phyloP scores from a whole-genome alignment of 2,797 vertebrate genomes.

The Acipenser oxyrinchus region DNA sequence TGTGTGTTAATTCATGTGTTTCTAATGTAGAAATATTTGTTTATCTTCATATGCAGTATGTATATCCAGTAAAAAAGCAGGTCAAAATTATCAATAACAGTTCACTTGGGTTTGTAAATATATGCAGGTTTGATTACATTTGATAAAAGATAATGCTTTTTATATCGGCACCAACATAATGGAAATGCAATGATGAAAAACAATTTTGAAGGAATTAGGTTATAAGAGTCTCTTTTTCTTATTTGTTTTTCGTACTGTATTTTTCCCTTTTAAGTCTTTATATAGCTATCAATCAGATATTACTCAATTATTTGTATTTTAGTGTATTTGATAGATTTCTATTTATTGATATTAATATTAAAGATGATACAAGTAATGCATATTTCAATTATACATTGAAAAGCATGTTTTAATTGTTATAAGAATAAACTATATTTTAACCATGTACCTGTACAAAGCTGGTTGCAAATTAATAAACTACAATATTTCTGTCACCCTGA shows the following conservation, averaged over 20 bases:
- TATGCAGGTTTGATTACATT: constrained; percentile 21
- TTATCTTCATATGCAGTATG: not conserved
- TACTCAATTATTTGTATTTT: constrained; percentile 41
- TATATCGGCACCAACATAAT: constrained; percentile 15
- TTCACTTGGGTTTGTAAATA: constrained; percentile 9
- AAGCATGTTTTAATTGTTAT: not conserved
- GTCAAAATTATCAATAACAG: constrained; percentile 19
- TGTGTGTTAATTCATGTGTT: too few relatives aligned
- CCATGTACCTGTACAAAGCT: constrained; percentile 28
- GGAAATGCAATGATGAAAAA: constrained; percentile 21
- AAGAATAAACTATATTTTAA: constrained; percentile 40
- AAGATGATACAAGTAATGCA: constrained; percentile 41
- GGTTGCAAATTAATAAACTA: not conserved
- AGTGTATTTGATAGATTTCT: constrained; percentile 31
- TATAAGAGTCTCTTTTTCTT: constrained; percentile 38
- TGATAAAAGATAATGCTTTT: constrained; percentile 34
- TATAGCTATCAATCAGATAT: constrained; percentile 50
- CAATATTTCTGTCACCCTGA: too few relatives aligned
- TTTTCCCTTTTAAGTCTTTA: constrained; percentile 41
- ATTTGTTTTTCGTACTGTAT: constrained; percentile 34
- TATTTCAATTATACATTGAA: constrained; percentile 43
- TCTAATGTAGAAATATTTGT: too few relatives aligned
- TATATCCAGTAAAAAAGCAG: not conserved
- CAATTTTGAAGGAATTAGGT: constrained; percentile 38
- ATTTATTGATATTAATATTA: constrained; percentile 60